Evolutionary conservation across 2,797 vertebrate species (phyloP), one percentile per base, ranked within the genome.

Genomic region (Limnodromus scolopaceus): DNA sequence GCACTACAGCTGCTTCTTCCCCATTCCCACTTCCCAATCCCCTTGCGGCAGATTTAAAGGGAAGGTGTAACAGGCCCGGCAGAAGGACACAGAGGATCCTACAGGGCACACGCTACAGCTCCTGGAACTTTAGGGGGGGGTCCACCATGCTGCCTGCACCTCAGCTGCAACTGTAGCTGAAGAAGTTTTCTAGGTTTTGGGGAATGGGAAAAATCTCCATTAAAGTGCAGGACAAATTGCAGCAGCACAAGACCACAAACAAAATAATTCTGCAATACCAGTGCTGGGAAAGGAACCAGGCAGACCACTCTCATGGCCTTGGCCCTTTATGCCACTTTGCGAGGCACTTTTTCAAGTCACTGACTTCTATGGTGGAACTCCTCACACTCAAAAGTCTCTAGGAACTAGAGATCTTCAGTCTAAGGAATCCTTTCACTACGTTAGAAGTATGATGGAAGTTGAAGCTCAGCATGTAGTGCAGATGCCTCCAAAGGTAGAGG

Each of bases 391-490:
- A 86, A 86, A 53, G 45, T 53, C 64, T 69, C 69, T 68, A 53
- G 74, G 60, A 84, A 48, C 51, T n/a, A 16, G 53, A 71, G 51
- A 23, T 49, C 17, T 92, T 86, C 45, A 69, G 49, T 16, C 34
- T 45, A 81, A 81, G 38, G 38, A 95, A 88, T 80, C 16, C 30
- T 46, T 89, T 49, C 24, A 12, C 46, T 32, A 16, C 8, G 13
- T 1, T 49, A 28, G 57, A 89, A 75, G 54, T 16, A 25, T 0
- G 13, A 70, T 5, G 41, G 41, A 75, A 1, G 1, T 16, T 87
- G 41, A 72, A 84, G 19, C 19, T 70, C 55, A 39, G 63, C 16
- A 36, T 0, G 0, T 3, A 72, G 49, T 3, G 12, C 46, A 76
- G 74, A 34, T 30, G 23, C 30, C 36, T 66, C 34, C 30, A 23